phyloP scores from a whole-genome alignment of 2,113 vertebrate genomes.

The Sakesphorus luctuosus region DNA sequence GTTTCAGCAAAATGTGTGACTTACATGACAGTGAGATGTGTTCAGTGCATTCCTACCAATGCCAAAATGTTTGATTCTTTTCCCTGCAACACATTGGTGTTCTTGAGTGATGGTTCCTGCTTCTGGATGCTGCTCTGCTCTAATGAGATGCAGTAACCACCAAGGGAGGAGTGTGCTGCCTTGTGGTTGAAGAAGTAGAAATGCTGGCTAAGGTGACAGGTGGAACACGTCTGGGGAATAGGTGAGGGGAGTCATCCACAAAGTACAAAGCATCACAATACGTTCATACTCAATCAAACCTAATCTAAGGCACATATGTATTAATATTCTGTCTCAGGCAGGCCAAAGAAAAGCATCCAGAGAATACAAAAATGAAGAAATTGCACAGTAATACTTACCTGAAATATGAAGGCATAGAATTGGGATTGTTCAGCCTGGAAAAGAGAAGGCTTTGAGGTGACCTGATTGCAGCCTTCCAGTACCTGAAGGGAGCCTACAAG shows the following conservation, averaged over 20 bases:
- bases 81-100: not conserved
- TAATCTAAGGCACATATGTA: not conserved
- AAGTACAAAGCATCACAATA: not conserved
- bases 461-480: fast-evolving
- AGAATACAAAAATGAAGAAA: not conserved
- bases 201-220: not conserved
- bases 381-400: not conserved
- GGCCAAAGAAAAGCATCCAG: not conserved
- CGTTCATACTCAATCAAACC: not conserved
- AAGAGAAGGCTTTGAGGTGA: not conserved
- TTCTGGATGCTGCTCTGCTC: not conserved
- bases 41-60: fast-evolving
- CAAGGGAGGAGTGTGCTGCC: not conserved
- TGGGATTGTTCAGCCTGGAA: not conserved
- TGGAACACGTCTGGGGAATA: not conserved
- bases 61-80: not conserved
- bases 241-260: not conserved
- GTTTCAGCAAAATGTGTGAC: not conserved
- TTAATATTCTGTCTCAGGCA: not conserved
- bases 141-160: too few relatives aligned
- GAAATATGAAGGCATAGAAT: not conserved
- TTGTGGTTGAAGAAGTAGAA: not conserved
- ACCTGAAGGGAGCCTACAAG: not conserved
- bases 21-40: fast-evolving
- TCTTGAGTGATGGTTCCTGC: not conserved